phyloP scores from a whole-genome alignment of 2,113 vertebrate species.

The Rissa tridactyla region DNA sequence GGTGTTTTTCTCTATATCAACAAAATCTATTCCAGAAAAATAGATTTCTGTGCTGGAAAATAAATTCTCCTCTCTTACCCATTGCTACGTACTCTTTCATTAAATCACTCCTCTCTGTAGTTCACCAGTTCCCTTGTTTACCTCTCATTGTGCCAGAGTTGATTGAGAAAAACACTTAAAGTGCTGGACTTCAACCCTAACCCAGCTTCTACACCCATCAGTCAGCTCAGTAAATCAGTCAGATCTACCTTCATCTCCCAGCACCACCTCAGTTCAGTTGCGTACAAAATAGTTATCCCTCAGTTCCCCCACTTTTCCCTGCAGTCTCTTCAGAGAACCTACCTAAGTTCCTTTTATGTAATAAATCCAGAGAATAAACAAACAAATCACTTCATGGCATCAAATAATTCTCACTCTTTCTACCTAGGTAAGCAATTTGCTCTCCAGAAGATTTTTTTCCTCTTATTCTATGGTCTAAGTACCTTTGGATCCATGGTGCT shows the following conservation, averaged over 20 bases:
- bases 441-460: background rate
- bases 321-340: background rate
- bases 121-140: background rate
- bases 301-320: background rate
- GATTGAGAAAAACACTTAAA: background rate
- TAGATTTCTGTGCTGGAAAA: background rate
- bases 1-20: background rate
- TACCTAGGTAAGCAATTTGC: background rate
- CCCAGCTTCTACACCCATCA: background rate
- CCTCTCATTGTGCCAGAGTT: background rate
- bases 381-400: background rate
- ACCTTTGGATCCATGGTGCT: background rate
- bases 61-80: background rate
- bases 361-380: conserved; percentile 18
- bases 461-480: background rate
- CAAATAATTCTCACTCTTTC: background rate
- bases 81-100: background rate
- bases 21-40: background rate
- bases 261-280: background rate
- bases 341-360: background rate
- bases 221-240: background rate
- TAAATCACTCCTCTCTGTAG: background rate
- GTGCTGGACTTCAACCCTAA: background rate
- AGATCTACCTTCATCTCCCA: background rate
- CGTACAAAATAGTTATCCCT: background rate